Evolutionary conservation across 2,888 invertebrate species (phyloP).

Genomic region (Mythimna pallens): DNA sequence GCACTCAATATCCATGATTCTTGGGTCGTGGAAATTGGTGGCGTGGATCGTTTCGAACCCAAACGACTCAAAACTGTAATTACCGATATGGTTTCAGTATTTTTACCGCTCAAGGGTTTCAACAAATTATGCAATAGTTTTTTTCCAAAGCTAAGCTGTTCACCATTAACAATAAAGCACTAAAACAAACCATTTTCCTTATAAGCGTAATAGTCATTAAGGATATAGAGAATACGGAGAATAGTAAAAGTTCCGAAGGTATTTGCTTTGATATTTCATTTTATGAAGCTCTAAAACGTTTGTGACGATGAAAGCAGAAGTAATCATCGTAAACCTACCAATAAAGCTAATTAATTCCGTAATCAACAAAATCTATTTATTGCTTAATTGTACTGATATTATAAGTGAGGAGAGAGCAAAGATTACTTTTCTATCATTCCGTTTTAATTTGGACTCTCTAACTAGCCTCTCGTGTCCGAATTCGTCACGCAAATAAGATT

Average conservation of each 20-base stretch:
- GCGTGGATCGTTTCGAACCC: no score
- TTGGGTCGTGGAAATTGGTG: no score
- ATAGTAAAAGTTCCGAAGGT: slow-evolving; percentile 26
- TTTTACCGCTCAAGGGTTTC: no score
- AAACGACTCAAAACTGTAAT: no score
- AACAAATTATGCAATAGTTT: no score
- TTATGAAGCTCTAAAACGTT: slow-evolving; percentile 55
- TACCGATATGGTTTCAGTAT: no score
- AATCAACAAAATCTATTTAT: slow-evolving; percentile 60
- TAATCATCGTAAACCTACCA: slow-evolving; percentile 56
- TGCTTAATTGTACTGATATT: slow-evolving; percentile 55
- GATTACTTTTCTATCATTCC: slow-evolving; percentile 39
- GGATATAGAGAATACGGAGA: slow-evolving; percentile 3
- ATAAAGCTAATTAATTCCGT: slow-evolving; percentile 55
- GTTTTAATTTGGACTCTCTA: slow-evolving; percentile 45
- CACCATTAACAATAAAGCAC: neutral
- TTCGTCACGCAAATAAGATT: slow-evolving; percentile 58
- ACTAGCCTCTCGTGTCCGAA: slow-evolving; percentile 55
- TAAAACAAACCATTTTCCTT: neutral
- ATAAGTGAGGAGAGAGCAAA: slow-evolving; percentile 37
- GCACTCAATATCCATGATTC: no score
- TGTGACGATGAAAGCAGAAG: slow-evolving; percentile 40
- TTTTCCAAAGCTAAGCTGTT: neutral
- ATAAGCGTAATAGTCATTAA: slow-evolving; percentile 28
- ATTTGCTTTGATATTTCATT: slow-evolving; percentile 49